phyloP scores from a whole-genome alignment of 2,888 invertebrate genomes.

The Punctoribates punctum region DNA sequence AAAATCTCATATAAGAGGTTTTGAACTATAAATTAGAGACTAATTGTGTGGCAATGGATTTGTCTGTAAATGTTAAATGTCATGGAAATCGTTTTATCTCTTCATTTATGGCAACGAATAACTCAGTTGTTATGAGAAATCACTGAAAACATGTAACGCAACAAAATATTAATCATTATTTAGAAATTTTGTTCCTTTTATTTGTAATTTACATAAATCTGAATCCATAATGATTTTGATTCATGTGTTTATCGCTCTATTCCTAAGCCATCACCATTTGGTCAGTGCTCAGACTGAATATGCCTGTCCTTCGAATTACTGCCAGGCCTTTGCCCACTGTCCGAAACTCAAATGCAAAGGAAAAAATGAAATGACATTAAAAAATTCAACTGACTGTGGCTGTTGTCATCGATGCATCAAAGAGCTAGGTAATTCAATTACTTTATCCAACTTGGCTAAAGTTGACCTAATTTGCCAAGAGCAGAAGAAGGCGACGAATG shows the following conservation, averaged over 20 bases:
- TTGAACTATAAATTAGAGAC: background rate
- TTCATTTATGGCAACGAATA: background rate
- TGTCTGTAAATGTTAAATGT: constrained; percentile 24
- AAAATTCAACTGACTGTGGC: constrained; percentile 47
- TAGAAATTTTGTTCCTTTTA: background rate
- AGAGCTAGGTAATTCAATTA: constrained; percentile 38
- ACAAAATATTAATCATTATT: constrained; percentile 11
- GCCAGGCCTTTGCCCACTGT: constrained; percentile 35
- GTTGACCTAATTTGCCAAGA: background rate
- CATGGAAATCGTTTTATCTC: constrained; percentile 24
- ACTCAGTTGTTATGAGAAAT: constrained; percentile 6
- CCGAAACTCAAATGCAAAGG: constrained; percentile 39
- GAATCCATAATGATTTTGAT: background rate
- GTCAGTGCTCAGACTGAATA: background rate
- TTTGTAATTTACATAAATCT: background rate
- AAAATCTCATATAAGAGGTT: no score
- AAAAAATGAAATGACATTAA: constrained; percentile 7
- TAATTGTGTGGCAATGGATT: background rate
- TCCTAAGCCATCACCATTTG: background rate
- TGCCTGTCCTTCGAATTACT: constrained; percentile 26
- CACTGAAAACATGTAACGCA: background rate
- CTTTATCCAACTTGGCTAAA: background rate
- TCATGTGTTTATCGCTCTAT: background rate
- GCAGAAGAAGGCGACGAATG: constrained; percentile 43
- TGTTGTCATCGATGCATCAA: constrained; percentile 49